Conservation (phyloP, 64 coral and sea anemone species). For the Montipora capricornis region DNA sequence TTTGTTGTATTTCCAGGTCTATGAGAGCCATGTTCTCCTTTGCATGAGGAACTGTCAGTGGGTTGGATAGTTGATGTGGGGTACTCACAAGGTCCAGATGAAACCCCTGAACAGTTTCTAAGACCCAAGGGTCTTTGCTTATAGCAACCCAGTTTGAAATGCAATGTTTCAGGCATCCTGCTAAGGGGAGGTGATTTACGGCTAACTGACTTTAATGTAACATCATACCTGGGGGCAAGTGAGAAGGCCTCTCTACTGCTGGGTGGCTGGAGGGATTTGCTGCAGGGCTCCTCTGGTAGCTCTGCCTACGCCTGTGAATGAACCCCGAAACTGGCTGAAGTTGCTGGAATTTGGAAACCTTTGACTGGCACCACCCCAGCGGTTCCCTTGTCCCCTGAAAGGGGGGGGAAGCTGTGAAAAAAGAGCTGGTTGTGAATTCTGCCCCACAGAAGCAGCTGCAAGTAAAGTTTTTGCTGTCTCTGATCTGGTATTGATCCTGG, state of each 20-base stretch:
- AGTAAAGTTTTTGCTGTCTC: slow-evolving; percentile 61
- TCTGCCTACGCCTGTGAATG: slow-evolving; percentile 1
- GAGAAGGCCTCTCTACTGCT: slow-evolving; percentile 8
- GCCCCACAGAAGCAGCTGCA: slow-evolving; percentile 41
- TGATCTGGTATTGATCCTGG: slow-evolving; percentile 52
- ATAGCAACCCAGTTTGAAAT: slow-evolving; percentile 57
- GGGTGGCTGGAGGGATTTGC: slow-evolving; percentile 41
- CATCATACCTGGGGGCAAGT: slow-evolving; percentile 27
- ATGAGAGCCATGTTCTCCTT: slow-evolving; percentile 48
- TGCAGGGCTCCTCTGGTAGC: slow-evolving; percentile 3
- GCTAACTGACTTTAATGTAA: slow-evolving; percentile 45
- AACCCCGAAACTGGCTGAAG: slow-evolving; percentile 26
- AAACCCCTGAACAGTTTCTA: slow-evolving; percentile 61
- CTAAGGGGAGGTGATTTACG: slow-evolving; percentile 36
- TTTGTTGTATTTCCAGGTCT: slow-evolving; percentile 56
- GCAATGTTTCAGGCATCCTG: slow-evolving; percentile 51
- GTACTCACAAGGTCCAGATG: slow-evolving; percentile 43
- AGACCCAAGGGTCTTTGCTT: slow-evolving; percentile 56
- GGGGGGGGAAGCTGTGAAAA: slow-evolving; percentile 39
- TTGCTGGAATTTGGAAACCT: background rate
- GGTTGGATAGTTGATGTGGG: background rate
- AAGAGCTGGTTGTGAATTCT: slow-evolving; percentile 21
- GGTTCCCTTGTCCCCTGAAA: background rate
- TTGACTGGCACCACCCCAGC: slow-evolving; percentile 26
- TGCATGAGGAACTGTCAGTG: slow-evolving; percentile 39